phyloP scores from a whole-genome alignment of 2,888 invertebrate genomes.

The Acronicta aceris region DNA sequence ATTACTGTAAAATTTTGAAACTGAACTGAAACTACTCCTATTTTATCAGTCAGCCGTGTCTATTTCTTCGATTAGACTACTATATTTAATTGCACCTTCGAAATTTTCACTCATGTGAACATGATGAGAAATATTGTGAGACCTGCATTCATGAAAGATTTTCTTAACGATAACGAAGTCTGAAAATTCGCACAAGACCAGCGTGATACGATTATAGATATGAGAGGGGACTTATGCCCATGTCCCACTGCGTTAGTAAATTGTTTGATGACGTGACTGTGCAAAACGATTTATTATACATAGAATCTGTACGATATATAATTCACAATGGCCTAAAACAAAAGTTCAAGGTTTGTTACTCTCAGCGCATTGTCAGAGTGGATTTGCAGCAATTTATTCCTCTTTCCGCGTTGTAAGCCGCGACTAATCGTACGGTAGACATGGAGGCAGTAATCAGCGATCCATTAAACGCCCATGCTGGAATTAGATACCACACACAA shows the following conservation, averaged over 20 bases:
- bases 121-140: too few species aligned
- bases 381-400: slow-evolving; percentile 65
- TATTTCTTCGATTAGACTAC: not conserved
- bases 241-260: too few species aligned
- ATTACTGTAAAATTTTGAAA: slow-evolving; percentile 25
- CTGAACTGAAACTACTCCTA: slow-evolving; percentile 8
- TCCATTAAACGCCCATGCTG: slow-evolving; percentile 80
- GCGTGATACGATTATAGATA: too few species aligned
- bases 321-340: slow-evolving; percentile 59
- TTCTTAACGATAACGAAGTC: too few species aligned
- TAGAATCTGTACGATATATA: slow-evolving; percentile 41
- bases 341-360: slow-evolving; percentile 75
- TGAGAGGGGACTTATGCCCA: too few species aligned
- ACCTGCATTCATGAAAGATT: too few species aligned
- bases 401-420: slow-evolving; percentile 74
- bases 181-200: too few species aligned
- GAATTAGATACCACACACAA: slow-evolving; percentile 73
- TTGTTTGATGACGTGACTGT: not conserved
- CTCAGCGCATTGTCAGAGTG: slow-evolving; percentile 64
- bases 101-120: too few species aligned
- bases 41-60: slow-evolving; percentile 5
- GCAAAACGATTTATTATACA: slow-evolving; percentile 12
- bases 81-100: too few species aligned
- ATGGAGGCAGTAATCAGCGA: slow-evolving; percentile 66
- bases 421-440: slow-evolving; percentile 66